Evolutionary conservation across 2,797 vertebrate species (phyloP), one percentile per base, ranked within the genome.

Genomic region (Hirundo rustica): DNA sequence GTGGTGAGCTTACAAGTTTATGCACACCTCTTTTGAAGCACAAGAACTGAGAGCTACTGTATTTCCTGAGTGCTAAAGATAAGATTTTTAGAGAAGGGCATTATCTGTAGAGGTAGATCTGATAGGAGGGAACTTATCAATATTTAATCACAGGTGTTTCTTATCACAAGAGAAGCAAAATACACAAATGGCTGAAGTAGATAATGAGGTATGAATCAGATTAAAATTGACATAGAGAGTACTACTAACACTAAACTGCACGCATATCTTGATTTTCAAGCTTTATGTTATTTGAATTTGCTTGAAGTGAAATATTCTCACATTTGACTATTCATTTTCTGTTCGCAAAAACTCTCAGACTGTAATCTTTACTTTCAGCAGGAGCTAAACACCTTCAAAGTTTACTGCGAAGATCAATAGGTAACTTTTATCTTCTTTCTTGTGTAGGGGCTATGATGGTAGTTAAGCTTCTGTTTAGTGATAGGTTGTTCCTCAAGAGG

Each of bases 361-460:
- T 96, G 74, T 95, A 96, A 97, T 98, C 96, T 96, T 97, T 60
- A 50, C 85, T 79, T 92, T 94, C 97, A 97, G 95, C 95, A 93
- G 92, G 97, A 97, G 89, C 93, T 97, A 95, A 98, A 97, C 91
- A 95, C 94, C 84, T 93, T 97, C 95, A 89, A 92, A 95, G 92
- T 95, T 96, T 94, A 66, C 96, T 95, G 40, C 88, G 88, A 90
- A 90, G 93, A 95, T 90, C 89, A 95, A 78, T 90, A 58, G n/a
- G 29, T n/a, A 68, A 17, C 89, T 96, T 96, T 85, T 57, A 92
- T 95, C 82, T 84, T 92, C 62, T 77, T 85, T 84, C 65, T 78
- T 21, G 0, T 89, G 91, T 80, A 72, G 58, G 50, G 12, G 9
- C 58, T 85, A 1, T 79, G n/a, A 85, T 26, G 16, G 19, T 94